Percentiles rank a stretch among this genome's conserved stretches.
Evolutionary conservation across 2,797 vertebrate species (phyloP).

Genomic region (Sebastes oblongus): DNA sequence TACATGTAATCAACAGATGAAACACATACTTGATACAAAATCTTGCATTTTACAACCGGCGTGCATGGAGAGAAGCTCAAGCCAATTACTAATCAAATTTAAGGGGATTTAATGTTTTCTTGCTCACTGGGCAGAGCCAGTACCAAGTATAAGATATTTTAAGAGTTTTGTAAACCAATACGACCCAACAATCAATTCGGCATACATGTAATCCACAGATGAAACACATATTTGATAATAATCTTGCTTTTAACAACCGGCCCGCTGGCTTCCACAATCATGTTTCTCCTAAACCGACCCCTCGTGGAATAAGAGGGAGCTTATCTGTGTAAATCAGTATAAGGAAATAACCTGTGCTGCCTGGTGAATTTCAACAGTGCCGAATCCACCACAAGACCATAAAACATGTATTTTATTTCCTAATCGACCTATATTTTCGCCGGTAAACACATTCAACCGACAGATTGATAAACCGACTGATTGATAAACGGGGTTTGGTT

Average conservation of each 20-base stretch:
- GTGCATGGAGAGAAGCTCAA: too few relatives aligned
- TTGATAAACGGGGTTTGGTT: not conserved
- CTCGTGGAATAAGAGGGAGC: not conserved
- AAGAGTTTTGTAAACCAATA: not conserved
- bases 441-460: not conserved
- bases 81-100: too few relatives aligned
- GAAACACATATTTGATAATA: too few relatives aligned
- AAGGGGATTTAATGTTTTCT: too few relatives aligned
- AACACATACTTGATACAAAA: too few relatives aligned
- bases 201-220: not conserved
- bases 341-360: accelerated
- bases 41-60: not conserved
- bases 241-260: not conserved
- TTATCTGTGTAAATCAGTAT: not conserved
- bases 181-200: not conserved
- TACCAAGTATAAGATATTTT: not conserved
- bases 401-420: accelerated
- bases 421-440: accelerated
- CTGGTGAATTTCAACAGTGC: not conserved
- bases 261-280: too few relatives aligned
- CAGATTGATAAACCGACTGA: not conserved
- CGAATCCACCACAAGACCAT: not conserved
- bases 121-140: too few relatives aligned
- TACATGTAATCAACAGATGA: not conserved
- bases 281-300: too few relatives aligned